Conservation (phyloP, 2,888 invertebrate species). For the Ophraella communa region DNA sequence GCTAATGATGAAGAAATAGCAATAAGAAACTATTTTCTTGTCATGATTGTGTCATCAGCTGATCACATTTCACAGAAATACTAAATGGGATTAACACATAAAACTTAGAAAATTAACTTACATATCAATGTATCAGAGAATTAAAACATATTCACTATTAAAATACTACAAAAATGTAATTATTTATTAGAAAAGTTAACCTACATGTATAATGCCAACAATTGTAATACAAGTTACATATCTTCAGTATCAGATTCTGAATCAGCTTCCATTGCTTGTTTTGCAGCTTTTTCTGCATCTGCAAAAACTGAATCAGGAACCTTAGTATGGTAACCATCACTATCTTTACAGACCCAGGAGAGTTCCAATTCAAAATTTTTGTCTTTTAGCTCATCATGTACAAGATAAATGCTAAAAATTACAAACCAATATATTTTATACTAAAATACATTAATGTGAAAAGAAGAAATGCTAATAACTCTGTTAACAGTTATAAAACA, state of each 20-base stretch:
- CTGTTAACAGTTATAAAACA: too few species aligned
- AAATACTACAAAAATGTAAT: not conserved
- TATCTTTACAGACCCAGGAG: slow-evolving; percentile 89
- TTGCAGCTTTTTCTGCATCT: slow-evolving; percentile 89
- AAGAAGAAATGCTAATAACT: too few species aligned
- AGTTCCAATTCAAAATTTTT: slow-evolving; percentile 95
- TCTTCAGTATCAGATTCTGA: slow-evolving; percentile 84
- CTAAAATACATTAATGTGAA: too few species aligned
- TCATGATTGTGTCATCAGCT: too few species aligned
- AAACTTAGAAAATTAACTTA: too few species aligned
- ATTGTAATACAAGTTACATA: slow-evolving; percentile 61
- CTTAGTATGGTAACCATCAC: slow-evolving; percentile 78
- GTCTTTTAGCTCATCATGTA: slow-evolving; percentile 94
- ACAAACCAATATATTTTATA: too few species aligned
- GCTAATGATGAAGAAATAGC: too few species aligned
- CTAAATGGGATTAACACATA: too few species aligned
- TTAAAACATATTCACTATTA: too few species aligned
- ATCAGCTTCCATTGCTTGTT: slow-evolving; percentile 86
- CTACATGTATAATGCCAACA: not conserved
- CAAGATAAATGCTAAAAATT: slow-evolving; percentile 77
- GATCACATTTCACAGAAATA: too few species aligned
- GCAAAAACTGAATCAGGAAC: slow-evolving; percentile 78
- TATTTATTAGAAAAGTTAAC: not conserved
- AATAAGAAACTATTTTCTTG: too few species aligned
- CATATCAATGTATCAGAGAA: too few species aligned